These are phyloP conservation scores for Leucophenga maculata DNA, from an alignment of 2,888 invertebrate species.

Conservation along the genomic window DNA sequence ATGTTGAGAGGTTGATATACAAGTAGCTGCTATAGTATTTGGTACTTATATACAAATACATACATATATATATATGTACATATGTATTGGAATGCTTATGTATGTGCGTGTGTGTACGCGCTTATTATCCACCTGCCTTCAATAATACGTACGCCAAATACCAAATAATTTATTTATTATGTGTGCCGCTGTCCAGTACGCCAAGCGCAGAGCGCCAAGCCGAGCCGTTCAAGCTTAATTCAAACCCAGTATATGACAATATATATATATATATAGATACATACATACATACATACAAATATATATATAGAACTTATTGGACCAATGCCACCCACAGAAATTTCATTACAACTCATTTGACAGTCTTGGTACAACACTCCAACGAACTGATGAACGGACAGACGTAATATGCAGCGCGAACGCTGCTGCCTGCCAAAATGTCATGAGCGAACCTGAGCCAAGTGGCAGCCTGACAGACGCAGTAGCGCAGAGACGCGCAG, in stretches of 20 bases:
- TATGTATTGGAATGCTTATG: constrained; percentile 18
- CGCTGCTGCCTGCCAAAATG: constrained; percentile 19
- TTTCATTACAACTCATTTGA: constrained; percentile 68
- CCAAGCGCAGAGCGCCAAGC: constrained; percentile 9
- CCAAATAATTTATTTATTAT: constrained; percentile 66
- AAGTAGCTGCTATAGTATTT: too few relatives aligned
- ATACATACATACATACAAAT: too few relatives aligned
- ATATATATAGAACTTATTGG: background rate
- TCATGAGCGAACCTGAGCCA: constrained; percentile 4
- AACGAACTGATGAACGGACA: too few relatives aligned
- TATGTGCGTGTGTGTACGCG: constrained; percentile 36
- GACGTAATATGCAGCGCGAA: constrained; percentile 4
- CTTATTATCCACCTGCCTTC: constrained; percentile 58
- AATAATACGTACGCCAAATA: constrained; percentile 66
- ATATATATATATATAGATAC: constrained; percentile 30
- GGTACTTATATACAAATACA: constrained; percentile 5
- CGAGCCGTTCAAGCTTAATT: constrained; percentile 23
- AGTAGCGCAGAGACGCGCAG: background rate
- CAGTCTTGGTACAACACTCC: constrained; percentile 60
- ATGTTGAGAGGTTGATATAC: background rate
- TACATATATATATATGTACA: constrained; percentile 1
- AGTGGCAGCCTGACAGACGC: constrained; percentile 15
- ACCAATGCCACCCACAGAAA: constrained; percentile 54
- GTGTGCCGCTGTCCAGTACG: constrained; percentile 56
- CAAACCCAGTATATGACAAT: too few relatives aligned